A percentile compares a stretch with the other conserved stretches of the same genome.
Evolutionary conservation across 1,140 invertebrate species (phyloP).

Genomic region (Philaenus spumarius): DNA sequence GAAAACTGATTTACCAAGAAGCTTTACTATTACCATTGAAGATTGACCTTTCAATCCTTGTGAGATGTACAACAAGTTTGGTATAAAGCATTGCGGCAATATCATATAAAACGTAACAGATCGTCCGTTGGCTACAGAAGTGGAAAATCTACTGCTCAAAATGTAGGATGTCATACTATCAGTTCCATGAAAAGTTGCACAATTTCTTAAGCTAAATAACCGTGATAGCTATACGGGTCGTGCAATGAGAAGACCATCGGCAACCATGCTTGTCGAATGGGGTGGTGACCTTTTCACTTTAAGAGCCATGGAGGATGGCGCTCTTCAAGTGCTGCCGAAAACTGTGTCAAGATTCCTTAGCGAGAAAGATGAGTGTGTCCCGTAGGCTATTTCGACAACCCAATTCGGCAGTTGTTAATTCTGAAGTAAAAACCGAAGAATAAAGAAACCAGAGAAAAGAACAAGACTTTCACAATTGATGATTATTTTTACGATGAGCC

Average conservation of each 20-base stretch:
- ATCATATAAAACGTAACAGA: neutral
- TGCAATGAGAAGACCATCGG: slow-evolving; percentile 4
- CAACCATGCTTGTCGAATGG: slow-evolving; percentile 9
- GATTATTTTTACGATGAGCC: no score
- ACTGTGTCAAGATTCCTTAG: no score
- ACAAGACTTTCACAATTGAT: no score
- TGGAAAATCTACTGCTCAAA: neutral
- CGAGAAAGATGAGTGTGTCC: no score
- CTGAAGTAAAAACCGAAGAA: no score
- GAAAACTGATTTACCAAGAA: neutral
- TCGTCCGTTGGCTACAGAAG: neutral
- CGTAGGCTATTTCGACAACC: no score
- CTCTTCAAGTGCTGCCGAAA: no score
- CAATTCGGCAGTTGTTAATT: no score
- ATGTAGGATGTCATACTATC: slow-evolving; percentile 6
- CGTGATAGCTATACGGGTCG: neutral
- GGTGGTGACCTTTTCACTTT: slow-evolving; percentile 6
- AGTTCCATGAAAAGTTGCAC: neutral
- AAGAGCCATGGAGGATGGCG: no score
- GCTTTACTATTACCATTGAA: neutral
- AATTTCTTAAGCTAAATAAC: neutral
- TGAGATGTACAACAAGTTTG: no score
- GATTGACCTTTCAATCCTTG: neutral
- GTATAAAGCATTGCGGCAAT: neutral
- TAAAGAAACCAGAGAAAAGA: no score